phyloP scores from a whole-genome alignment of 2,888 invertebrate species.

The Ophion costatus region DNA sequence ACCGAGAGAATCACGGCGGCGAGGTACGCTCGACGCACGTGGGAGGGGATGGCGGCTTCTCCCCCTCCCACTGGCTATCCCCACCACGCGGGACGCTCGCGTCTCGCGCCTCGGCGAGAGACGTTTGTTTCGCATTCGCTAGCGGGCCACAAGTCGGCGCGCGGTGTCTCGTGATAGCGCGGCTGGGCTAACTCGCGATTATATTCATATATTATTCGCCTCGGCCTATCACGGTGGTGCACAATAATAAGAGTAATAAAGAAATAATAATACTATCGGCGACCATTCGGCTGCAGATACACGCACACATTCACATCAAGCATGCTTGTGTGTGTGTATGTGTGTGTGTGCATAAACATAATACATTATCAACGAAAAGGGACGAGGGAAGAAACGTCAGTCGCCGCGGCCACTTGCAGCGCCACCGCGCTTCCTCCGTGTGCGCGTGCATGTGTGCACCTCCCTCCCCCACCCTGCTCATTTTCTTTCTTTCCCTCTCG shows the following conservation, averaged over 20 bases:
- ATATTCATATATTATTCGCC: conserved; percentile 25
- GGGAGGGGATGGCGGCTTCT: neutral
- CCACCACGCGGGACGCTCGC: neutral
- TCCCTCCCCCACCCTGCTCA: conserved; percentile 3
- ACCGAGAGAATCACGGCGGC: conserved; percentile 35
- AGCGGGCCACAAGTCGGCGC: conserved; percentile 43
- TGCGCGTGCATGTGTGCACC: too few relatives aligned
- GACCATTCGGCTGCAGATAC: conserved; percentile 14
- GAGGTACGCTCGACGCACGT: conserved; percentile 5
- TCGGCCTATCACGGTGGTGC: conserved; percentile 25
- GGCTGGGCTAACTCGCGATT: conserved; percentile 33
- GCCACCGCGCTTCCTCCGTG: conserved; percentile 42
- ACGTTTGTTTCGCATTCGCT: conserved; percentile 49
- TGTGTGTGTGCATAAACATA: conserved; percentile 6
- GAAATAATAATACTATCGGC: conserved; percentile 40
- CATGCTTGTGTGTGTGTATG: neutral
- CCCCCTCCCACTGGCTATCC: neutral
- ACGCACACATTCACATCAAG: neutral
- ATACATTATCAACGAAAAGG: conserved; percentile 33
- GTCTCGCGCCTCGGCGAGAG: conserved; percentile 11
- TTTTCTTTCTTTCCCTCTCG: conserved; percentile 9
- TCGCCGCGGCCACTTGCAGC: conserved; percentile 51
- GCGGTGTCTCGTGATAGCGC: conserved; percentile 33
- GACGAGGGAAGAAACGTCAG: conserved; percentile 49
- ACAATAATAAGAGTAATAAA: conserved; percentile 43